Conservation (phyloP, 2,888 invertebrate species). For the Congeria kusceri region DNA sequence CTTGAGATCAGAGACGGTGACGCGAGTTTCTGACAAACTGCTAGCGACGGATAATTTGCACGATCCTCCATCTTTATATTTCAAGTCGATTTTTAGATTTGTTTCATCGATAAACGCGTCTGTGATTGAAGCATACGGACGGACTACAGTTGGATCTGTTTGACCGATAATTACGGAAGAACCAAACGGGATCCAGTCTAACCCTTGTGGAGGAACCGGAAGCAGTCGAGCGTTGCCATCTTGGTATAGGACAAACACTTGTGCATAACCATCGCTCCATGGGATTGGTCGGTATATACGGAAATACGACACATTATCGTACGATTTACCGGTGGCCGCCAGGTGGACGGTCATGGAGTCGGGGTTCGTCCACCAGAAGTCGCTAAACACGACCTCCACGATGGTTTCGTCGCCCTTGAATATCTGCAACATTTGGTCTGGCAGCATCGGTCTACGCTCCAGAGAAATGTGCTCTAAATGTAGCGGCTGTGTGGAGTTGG, state of each 20-base stretch:
- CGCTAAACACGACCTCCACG: constrained; percentile 69
- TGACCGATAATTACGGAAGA: constrained; percentile 76
- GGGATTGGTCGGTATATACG: constrained; percentile 71
- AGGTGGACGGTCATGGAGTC: constrained; percentile 68
- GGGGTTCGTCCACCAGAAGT: constrained; percentile 76
- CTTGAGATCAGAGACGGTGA: constrained; percentile 59
- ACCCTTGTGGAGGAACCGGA: constrained; percentile 71
- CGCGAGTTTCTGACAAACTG: constrained; percentile 63
- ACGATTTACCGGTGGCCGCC: constrained; percentile 53
- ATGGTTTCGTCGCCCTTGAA: constrained; percentile 67
- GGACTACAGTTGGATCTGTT: constrained; percentile 65
- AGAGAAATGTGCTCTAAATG: constrained; percentile 60
- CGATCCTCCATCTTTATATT: constrained; percentile 69
- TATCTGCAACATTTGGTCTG: constrained; percentile 62
- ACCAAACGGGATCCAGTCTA: constrained; percentile 77
- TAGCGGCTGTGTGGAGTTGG: constrained; percentile 50
- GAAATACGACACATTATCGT: constrained; percentile 68
- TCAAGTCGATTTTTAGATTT: constrained; percentile 57
- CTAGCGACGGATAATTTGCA: constrained; percentile 58
- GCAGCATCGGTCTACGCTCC: constrained; percentile 67
- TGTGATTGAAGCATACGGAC: constrained; percentile 70
- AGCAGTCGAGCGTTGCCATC: constrained; percentile 74
- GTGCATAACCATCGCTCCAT: constrained; percentile 69
- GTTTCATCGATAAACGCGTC: constrained; percentile 63
- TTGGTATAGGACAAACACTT: constrained; percentile 74